Percentiles rank a stretch among this genome's conserved stretches.
Evolutionary conservation across 2,888 invertebrate species (phyloP).

Genomic region (Limnephilus lunatus): DNA sequence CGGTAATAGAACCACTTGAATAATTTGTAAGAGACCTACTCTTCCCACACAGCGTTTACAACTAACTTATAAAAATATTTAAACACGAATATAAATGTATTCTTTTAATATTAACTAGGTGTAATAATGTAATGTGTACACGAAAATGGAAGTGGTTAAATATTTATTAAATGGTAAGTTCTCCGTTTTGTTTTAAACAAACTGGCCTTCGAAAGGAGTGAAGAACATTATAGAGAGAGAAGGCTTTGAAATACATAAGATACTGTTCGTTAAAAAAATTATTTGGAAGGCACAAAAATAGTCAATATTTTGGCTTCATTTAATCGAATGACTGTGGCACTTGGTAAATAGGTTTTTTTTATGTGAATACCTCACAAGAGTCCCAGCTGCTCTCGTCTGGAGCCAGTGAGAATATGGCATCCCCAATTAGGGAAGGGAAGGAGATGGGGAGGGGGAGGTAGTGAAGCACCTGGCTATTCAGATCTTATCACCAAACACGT

Average conservation of each 20-base stretch:
- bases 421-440: too few relatives aligned
- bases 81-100: not conserved
- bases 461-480: too few relatives aligned
- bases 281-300: conserved; percentile 36
- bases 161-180: not conserved
- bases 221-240: not conserved
- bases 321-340: conserved; percentile 7
- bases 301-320: not conserved
- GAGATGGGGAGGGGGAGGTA: too few relatives aligned
- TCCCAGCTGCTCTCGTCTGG: too few relatives aligned
- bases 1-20: not conserved
- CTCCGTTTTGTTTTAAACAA: not conserved
- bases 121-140: not conserved
- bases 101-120: too few relatives aligned
- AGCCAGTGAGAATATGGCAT: too few relatives aligned
- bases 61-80: not conserved
- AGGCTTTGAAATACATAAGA: not conserved
- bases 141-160: not conserved
- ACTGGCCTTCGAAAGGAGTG: not conserved
- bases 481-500: too few relatives aligned
- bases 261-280: not conserved
- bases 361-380: too few relatives aligned
- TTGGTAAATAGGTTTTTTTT: not conserved
- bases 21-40: not conserved
- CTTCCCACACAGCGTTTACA: not conserved